A percentile compares a stretch with the other conserved stretches of the same genome.
Conservation (phyloP, 2,113 vertebrate species). For the Camelus bactrianus region DNA sequence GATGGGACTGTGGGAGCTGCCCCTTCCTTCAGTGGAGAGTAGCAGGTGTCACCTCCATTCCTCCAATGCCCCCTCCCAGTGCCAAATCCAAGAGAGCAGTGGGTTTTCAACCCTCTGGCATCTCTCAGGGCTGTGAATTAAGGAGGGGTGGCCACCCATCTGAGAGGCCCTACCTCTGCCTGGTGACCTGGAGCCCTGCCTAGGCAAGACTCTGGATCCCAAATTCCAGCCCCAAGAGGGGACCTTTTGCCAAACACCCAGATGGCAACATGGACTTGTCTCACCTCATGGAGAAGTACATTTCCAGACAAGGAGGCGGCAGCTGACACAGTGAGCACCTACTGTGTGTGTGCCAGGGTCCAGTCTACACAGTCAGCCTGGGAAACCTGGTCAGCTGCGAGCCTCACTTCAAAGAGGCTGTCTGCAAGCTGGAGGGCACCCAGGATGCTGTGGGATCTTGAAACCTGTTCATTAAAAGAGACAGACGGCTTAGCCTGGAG, state of each 20-base stretch:
- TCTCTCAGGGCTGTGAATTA: not conserved
- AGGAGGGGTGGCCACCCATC: not conserved
- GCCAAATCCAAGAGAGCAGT: not conserved
- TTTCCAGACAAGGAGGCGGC: not conserved
- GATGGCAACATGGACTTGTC: not conserved
- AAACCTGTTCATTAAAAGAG: slow-evolving; percentile 62
- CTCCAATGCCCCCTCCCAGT: not conserved
- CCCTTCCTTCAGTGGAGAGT: not conserved
- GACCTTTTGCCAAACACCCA: not conserved
- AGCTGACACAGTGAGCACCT: not conserved
- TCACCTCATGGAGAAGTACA: not conserved
- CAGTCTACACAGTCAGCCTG: not conserved
- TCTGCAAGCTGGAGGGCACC: slow-evolving; percentile 45
- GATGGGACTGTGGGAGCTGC: not conserved
- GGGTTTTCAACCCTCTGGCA: not conserved
- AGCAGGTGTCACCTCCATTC: not conserved
- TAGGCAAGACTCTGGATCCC: not conserved
- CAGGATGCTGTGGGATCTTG: not conserved
- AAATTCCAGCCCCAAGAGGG: not conserved
- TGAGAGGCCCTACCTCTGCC: not conserved
- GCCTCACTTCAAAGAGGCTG: slow-evolving; percentile 58
- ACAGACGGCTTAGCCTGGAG: slow-evolving; percentile 47
- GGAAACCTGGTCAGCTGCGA: not conserved
- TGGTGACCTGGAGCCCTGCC: not conserved
- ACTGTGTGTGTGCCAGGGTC: not conserved